Base-by-base conservation (phyloP, 2,888 invertebrate genomes). In the Phytoseiulus persimilis region DNA sequence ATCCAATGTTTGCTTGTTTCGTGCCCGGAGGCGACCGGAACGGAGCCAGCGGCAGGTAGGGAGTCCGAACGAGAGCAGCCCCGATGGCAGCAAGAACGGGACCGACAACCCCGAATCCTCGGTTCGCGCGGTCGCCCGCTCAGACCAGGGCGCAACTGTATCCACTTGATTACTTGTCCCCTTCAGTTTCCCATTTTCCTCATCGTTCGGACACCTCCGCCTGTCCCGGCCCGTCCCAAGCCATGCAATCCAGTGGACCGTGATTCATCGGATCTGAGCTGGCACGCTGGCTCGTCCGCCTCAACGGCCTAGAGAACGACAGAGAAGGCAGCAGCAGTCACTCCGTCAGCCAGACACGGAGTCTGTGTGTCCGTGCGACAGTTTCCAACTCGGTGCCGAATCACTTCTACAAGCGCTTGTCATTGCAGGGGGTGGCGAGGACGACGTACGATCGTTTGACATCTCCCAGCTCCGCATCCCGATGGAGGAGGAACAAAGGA, bases 381-480 rank as follows among this genome's bases (percentile, higher is more conserved):
- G 65, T 65, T 65, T 28, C 65, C 65, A 23, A 65, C 65, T 65
- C 65, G 65, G 65, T 14, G 65, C 65, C 65, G 65, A 65, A 65
- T 65, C 39, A 39, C 39, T 39, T 9, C 65, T 65, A 65, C 65
- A 28, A 28, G 46, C 65, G 65, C 65, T 65, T 65, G 65, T 65
- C 28, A 39, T 32, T 45, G 32, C 32, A 87, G 87, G 87, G 31
- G 98, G 98, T 92, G 99, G 99, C 92, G 97, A 99, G 93, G 97
- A 97, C 0, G 99, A 99, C 92, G 94, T 94, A 92, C 96, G 98
- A 0, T 96, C 96, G 0, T 98, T 96, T 93, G 97, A 98, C 92
- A 94, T 98, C 90, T 95, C 95, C 91, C 96, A 96, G 3, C 94
- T 98, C 83, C 92, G 94, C 87, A 94, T 93, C 91, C 93, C 93